Conservation (phyloP, 2,888 invertebrate species). For the Arge pagana region DNA sequence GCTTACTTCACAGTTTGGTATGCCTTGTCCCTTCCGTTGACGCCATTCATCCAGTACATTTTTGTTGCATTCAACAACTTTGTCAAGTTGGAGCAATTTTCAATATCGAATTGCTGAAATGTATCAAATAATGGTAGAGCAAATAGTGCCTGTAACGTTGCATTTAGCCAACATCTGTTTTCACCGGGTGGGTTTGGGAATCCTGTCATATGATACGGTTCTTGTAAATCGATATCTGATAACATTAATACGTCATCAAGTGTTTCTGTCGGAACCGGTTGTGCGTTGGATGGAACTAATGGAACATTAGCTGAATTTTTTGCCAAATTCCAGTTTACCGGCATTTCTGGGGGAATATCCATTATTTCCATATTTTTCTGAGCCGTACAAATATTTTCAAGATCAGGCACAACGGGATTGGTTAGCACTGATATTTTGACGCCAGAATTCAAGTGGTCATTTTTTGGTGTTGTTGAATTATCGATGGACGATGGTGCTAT, state of each 20-base stretch:
- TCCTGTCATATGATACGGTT: conserved; percentile 42
- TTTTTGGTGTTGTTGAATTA: neutral
- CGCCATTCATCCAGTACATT: conserved; percentile 40
- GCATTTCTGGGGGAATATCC: conserved; percentile 5
- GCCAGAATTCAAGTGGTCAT: neutral
- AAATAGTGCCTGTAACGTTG: conserved; percentile 46
- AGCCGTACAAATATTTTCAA: conserved; percentile 5
- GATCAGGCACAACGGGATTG: conserved; percentile 10
- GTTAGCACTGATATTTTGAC: conserved; percentile 7
- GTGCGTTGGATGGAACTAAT: neutral
- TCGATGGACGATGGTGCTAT: neutral
- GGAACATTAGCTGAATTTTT: neutral
- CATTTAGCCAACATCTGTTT: conserved; percentile 51
- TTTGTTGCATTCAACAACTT: conserved; percentile 38
- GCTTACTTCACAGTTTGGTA: conserved; percentile 41
- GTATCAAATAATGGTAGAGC: conserved; percentile 42
- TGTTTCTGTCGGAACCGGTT: neutral
- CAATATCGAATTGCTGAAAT: conserved; percentile 34
- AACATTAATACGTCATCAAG: conserved; percentile 3
- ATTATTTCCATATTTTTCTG: neutral
- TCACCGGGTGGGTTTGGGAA: conserved; percentile 51
- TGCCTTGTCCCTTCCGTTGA: conserved; percentile 32
- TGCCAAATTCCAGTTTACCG: neutral
- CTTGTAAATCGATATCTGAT: conserved; percentile 21
- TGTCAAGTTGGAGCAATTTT: conserved; percentile 38